These are phyloP conservation scores for Scelioninae gen. 2 DNA, from an alignment of 2,888 invertebrate species.

Conservation along the genomic window DNA sequence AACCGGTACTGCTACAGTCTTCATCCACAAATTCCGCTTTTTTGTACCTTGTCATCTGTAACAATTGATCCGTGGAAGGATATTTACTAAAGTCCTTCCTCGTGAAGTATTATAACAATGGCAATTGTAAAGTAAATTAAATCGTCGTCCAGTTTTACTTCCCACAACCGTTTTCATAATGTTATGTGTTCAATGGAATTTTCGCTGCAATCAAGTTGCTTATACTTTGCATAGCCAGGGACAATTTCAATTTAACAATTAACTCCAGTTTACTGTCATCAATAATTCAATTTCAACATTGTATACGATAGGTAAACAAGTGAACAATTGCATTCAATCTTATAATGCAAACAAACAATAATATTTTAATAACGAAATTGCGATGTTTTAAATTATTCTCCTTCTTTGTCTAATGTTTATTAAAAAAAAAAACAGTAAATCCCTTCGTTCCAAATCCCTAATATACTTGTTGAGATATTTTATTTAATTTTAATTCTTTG, in stretches of 20 bases:
- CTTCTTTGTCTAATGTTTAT: background rate
- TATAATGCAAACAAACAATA: too few relatives aligned
- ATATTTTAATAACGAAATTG: too few relatives aligned
- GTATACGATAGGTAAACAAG: background rate
- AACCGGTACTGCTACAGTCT: constrained; percentile 88
- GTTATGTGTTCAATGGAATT: constrained; percentile 12
- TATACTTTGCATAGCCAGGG: background rate
- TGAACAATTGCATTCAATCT: background rate
- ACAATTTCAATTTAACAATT: background rate
- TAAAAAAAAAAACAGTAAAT: background rate
- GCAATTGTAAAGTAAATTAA: background rate
- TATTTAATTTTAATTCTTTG: too few relatives aligned
- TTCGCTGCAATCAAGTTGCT: constrained; percentile 6
- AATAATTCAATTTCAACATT: background rate
- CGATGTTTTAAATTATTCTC: too few relatives aligned
- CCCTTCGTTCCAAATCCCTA: too few relatives aligned
- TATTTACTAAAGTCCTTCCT: background rate
- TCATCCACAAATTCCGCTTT: constrained; percentile 92
- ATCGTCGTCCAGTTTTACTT: constrained; percentile 12
- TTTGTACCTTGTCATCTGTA: constrained; percentile 91
- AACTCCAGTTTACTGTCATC: constrained; percentile 1
- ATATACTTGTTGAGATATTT: too few relatives aligned
- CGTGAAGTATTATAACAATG: background rate
- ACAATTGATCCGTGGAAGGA: constrained; percentile 45
- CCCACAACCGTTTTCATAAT: constrained; percentile 9